These are phyloP conservation scores for Corydoras maculifer DNA, from an alignment of 2,113 vertebrate species.

Conservation along the genomic window DNA sequence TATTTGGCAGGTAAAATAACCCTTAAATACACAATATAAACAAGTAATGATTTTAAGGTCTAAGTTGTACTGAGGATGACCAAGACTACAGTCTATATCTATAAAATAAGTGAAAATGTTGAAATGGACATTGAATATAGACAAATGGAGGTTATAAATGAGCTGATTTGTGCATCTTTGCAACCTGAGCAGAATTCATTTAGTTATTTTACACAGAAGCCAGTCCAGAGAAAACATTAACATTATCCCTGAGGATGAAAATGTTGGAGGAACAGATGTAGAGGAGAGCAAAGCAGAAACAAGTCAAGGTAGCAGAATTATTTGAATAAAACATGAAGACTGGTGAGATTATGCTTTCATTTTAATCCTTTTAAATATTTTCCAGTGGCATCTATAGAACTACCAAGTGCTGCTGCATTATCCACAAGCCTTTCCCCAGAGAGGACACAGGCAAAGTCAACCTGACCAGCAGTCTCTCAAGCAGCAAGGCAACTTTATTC, in stretches of 20 bases:
- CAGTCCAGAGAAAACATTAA: slow-evolving; percentile 73
- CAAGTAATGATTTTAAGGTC: no score
- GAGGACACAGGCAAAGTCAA: slow-evolving; percentile 12
- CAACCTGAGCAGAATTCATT: no score
- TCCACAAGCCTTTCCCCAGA: slow-evolving; percentile 45
- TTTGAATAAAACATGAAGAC: background rate
- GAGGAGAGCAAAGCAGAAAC: slow-evolving; percentile 44
- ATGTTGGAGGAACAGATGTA: slow-evolving; percentile 38
- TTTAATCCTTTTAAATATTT: slow-evolving; percentile 7
- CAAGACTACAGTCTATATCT: no score
- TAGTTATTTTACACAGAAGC: slow-evolving; percentile 40
- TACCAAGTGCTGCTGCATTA: slow-evolving; percentile 47
- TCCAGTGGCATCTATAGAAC: slow-evolving; percentile 49
- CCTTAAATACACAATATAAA: background rate
- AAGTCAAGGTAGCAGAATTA: slow-evolving; percentile 45
- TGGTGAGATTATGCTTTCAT: background rate
- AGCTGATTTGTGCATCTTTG: no score
- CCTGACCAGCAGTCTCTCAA: background rate
- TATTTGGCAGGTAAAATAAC: slow-evolving; percentile 71
- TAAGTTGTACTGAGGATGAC: no score
- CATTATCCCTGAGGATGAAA: slow-evolving; percentile 68
- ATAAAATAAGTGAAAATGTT: no score
- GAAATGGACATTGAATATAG: no score
- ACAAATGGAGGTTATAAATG: no score
- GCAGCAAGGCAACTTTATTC: background rate